Evolutionary conservation across 2,888 invertebrate species (phyloP), one percentile per base, ranked within the genome.

Genomic region (Hemaris fuciformis): DNA sequence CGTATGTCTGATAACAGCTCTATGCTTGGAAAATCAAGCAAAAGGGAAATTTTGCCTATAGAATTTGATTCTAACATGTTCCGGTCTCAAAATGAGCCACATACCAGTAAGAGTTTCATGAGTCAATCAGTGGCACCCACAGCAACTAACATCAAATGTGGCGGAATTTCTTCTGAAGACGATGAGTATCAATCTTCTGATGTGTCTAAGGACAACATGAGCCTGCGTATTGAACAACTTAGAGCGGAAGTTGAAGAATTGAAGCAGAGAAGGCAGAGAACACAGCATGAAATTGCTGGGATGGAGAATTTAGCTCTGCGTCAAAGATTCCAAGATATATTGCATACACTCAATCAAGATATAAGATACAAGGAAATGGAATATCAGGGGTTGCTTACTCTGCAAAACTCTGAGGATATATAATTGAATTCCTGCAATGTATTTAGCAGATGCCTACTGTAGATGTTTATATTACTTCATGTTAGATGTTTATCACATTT

Each of bases 221-320:
- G 10, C 8, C 3, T 53, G 18, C 27, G 53, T 1, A 53, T 53
- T 5, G 53, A 95, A 60, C 95, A 96, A 70, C 83, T 98, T 3
- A 94, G 95, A 58, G 89, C 94, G 10, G 97, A 98, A 81, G 87
- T 98, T 57, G 94, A 95, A 22, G 96, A 97, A 68, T 85, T 98
- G 8, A 95, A 95, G 74, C 94, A 94, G 42, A 94, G 96, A 60
- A 93, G 97, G 64, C 94, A 95, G 60, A 95, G 96, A 73, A 97
- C 97, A 67, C 97, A 98, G 76, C 94, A 95, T 69, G 97, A 98
- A 86, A 95, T 98, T 66, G 94, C 96, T 20, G 96, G 95, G 58
- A 97, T 98, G 79, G 97, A 98, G 79, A 98, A 98, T 84, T 93
- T 95, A 68, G 96, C 97, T 5, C 84, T 98, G 13, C 92, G 96